Evolutionary conservation across 2,888 invertebrate species (phyloP).

Genomic region (Idaea aversata): DNA sequence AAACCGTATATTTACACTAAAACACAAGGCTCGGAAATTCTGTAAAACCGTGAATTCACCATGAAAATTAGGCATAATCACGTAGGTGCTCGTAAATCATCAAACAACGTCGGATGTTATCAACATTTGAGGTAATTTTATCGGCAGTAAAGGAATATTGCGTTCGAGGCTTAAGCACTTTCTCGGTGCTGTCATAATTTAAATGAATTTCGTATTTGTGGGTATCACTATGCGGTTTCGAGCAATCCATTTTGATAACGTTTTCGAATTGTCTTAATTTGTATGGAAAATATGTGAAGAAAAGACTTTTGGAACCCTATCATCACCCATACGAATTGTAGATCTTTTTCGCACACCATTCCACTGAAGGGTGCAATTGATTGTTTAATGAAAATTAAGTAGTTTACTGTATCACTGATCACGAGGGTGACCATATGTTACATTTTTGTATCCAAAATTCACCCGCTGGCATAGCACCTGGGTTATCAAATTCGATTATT

Average conservation of each 20-base stretch:
- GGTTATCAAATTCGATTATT: no score
- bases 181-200: slow-evolving; percentile 24
- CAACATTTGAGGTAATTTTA: slow-evolving; percentile 45
- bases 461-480: no score
- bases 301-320: no score
- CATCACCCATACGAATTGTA: no score
- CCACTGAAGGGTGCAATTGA: no score
- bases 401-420: no score
- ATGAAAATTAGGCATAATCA: slow-evolving; percentile 38
- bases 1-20: not conserved
- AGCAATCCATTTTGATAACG: not conserved
- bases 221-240: not conserved
- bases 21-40: not conserved
- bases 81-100: slow-evolving; percentile 40
- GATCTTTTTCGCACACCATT: no score
- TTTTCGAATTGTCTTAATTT: not conserved
- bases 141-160: slow-evolving; percentile 54
- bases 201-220: slow-evolving; percentile 1
- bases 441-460: no score
- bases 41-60: slow-evolving; percentile 1
- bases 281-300: no score
- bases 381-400: no score
- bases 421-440: no score
- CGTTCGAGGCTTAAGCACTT: slow-evolving; percentile 46
- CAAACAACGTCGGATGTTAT: slow-evolving; percentile 37